Evolutionary conservation across 2,888 invertebrate genomes (phyloP).

Genomic region (Lysandra bellargus): DNA sequence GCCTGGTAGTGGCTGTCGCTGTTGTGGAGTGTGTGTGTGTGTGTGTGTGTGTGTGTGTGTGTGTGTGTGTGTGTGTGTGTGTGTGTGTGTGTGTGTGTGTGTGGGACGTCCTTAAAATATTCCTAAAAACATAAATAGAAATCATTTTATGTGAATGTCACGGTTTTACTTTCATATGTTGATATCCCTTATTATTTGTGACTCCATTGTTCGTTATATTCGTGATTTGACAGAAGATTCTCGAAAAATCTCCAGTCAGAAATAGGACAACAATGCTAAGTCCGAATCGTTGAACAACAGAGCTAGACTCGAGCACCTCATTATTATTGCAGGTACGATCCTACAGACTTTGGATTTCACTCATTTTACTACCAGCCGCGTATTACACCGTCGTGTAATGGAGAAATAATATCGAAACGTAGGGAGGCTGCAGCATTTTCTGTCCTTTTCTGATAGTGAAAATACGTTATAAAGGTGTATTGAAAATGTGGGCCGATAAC

Average conservation of each 20-base stretch:
- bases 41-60: no score
- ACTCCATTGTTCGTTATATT: background rate
- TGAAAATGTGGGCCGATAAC: no score
- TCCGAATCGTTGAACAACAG: slow-evolving; percentile 26
- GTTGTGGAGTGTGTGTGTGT: no score
- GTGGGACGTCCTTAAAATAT: no score
- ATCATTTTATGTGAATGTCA: no score
- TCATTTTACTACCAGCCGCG: slow-evolving; percentile 51
- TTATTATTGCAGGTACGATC: slow-evolving; percentile 58
- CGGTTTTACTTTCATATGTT: no score
- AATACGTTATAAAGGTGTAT: no score
- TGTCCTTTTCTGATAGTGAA: no score
- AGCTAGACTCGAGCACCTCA: slow-evolving; percentile 49
- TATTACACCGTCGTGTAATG: slow-evolving; percentile 45
- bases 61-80: no score
- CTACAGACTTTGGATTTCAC: slow-evolving; percentile 53
- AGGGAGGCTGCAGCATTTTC: background rate
- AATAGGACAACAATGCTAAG: background rate
- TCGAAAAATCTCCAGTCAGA: slow-evolving; percentile 14
- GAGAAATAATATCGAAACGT: background rate
- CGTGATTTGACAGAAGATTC: background rate
- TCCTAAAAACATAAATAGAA: no score
- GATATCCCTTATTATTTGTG: background rate
- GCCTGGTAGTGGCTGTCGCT: no score
- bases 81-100: no score